Evolutionary conservation across 1,140 invertebrate genomes (phyloP).

Genomic region (Triops cancriformis): DNA sequence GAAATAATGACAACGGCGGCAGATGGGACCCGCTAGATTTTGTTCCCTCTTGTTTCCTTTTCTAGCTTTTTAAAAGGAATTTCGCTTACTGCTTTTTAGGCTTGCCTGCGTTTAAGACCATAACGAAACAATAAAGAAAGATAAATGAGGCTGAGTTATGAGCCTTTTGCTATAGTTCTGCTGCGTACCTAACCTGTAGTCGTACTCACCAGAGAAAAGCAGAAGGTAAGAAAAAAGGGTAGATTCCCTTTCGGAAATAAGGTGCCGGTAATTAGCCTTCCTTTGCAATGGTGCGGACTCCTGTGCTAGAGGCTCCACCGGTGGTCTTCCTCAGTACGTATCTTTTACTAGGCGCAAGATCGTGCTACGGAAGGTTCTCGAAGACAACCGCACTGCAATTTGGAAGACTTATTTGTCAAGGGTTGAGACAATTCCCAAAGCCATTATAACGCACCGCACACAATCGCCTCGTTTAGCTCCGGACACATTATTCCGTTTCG

Average conservation of each 20-base stretch:
- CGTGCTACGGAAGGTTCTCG: not conserved
- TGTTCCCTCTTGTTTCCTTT: not conserved
- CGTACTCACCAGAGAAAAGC: not conserved
- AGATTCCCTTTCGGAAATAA: not conserved
- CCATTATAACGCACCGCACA: slow-evolving; percentile 4
- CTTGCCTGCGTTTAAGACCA: not conserved
- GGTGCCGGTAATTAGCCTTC: not conserved
- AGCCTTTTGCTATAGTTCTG: not conserved
- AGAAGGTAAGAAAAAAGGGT: slow-evolving; percentile 9
- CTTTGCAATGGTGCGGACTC: not conserved
- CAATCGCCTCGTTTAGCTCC: not conserved
- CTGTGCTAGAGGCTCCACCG: slow-evolving; percentile 3
- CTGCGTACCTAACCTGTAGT: not conserved
- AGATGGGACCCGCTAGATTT: not conserved
- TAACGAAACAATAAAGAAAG: not conserved
- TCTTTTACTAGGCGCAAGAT: not conserved
- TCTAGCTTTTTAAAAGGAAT: not conserved
- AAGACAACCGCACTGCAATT: not conserved
- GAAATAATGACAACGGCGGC: not conserved
- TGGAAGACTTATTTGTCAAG: slow-evolving; percentile 5
- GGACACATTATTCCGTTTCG: not conserved
- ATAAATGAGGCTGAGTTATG: slow-evolving; percentile 6
- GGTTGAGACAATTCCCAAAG: not conserved
- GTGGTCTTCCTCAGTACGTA: not conserved
- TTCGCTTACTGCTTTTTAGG: not conserved